These are phyloP conservation scores for Gymnosoma rotundatum DNA, from an alignment of 2,888 invertebrate species.

Conservation along the genomic window DNA sequence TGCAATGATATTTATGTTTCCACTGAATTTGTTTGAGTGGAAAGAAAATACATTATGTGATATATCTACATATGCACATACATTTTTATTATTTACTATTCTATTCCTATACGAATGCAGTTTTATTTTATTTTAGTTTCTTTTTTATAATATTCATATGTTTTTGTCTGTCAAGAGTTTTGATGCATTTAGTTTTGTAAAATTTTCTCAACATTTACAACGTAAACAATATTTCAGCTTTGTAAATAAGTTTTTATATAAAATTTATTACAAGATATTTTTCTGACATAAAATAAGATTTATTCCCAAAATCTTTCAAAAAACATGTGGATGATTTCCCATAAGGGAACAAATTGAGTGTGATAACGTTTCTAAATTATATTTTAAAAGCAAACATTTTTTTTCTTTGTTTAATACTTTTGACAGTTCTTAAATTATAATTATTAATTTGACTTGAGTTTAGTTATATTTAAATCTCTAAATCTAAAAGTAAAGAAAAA, in stretches of 20 bases:
- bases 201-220: slow-evolving; percentile 27
- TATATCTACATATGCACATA: background rate
- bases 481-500: no score
- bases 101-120: slow-evolving; percentile 14
- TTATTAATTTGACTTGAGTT: no score
- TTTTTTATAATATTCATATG: slow-evolving; percentile 48
- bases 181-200: slow-evolving; percentile 65
- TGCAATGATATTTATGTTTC: slow-evolving; percentile 42
- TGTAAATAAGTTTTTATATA: slow-evolving; percentile 29
- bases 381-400: no score
- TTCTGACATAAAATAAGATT: slow-evolving; percentile 50
- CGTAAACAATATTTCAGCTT: slow-evolving; percentile 40
- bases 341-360: no score
- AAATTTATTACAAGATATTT: slow-evolving; percentile 32
- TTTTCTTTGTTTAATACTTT: no score
- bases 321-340: background rate
- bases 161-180: slow-evolving; percentile 64
- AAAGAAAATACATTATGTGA: slow-evolving; percentile 37
- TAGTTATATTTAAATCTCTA: no score
- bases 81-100: slow-evolving; percentile 25
- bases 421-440: no score
- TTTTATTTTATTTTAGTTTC: background rate
- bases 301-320: slow-evolving; percentile 44
- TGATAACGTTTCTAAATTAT: no score
- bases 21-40: slow-evolving; percentile 13